Base-by-base conservation (phyloP, 1,140 invertebrate species). In the Leptoteleia sp. region DNA sequence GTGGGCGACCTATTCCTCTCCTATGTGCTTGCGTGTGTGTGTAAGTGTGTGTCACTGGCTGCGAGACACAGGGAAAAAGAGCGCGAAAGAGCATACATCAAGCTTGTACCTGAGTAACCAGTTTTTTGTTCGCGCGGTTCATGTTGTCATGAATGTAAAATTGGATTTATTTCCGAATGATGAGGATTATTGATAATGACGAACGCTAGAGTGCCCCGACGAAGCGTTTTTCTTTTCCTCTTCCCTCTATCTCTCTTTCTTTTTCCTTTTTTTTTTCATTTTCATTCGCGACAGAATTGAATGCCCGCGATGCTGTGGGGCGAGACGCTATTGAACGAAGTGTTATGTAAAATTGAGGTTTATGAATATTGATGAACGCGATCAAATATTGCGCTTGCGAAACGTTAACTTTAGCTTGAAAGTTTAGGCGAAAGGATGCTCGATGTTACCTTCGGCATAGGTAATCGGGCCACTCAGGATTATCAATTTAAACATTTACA, bases 1-100 rank as follows among this genome's bases (percentile, higher is more conserved):
- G 37, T 54, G 47, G 37, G 12, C 59, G 25, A 42, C 22, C 61
- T 65, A 47, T 65, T 54, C 25, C 48, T n/a, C 9, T 55, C n/a
- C n/a, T n/a, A n/a, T n/a, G n/a, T 17, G 25, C 27, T 16, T 29
- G 37, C 9, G 3, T 17, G 13, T 25, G 27, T 16, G 8, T 31
- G 7, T 17, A n/a, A n/a, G n/a, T n/a, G n/a, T n/a, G n/a, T n/a
- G n/a, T n/a, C n/a, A n/a, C n/a, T n/a, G n/a, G n/a, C n/a, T n/a
- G n/a, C n/a, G n/a, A n/a, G n/a, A n/a, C n/a, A n/a, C n/a, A n/a
- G 40, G 17, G 31, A n/a, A 8, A 17, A 7, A 16, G 40, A 35
- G 1, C 4, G 31, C 38, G 3, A 25, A 31, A 22, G 15, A 33
- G 15, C 3, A 37, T 11, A 16, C 33, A 48, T n/a, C 8, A n/a